Percentiles rank a stretch among this genome's conserved stretches.
phyloP scores from a whole-genome alignment of 1,140 invertebrate species.

The Ostrea denselamellosa region DNA sequence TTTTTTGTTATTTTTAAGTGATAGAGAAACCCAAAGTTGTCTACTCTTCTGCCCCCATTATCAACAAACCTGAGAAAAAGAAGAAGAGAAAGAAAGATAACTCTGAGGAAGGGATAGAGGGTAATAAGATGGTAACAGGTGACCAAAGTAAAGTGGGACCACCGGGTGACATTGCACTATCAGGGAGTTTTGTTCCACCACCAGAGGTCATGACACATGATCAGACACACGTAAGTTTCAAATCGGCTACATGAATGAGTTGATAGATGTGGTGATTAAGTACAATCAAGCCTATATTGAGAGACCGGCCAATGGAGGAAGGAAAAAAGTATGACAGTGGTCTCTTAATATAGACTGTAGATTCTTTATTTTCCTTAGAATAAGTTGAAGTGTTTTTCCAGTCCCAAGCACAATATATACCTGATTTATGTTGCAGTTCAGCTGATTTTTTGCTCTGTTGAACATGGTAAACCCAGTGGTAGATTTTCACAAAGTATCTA shows the following conservation, averaged over 20 bases:
- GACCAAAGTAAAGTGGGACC: constrained; percentile 6
- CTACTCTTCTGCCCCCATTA: constrained; percentile 72
- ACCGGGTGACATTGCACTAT: constrained; percentile 34
- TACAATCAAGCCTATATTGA: too few relatives aligned
- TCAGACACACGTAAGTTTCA: neutral
- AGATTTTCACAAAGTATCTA: too few relatives aligned
- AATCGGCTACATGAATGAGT: neutral
- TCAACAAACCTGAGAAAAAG: constrained; percentile 67
- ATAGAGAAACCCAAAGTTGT: constrained; percentile 75
- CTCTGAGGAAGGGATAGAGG: constrained; percentile 48
- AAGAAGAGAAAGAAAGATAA: constrained; percentile 82
- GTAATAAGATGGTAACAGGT: constrained; percentile 7
- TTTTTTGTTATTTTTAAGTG: neutral
- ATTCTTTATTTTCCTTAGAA: too few relatives aligned
- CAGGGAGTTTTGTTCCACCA: neutral
- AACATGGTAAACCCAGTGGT: too few relatives aligned
- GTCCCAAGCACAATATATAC: too few relatives aligned
- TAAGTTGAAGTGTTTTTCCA: too few relatives aligned
- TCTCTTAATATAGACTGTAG: too few relatives aligned
- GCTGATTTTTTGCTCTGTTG: too few relatives aligned
- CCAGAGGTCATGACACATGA: neutral
- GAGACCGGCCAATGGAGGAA: too few relatives aligned
- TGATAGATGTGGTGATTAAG: too few relatives aligned
- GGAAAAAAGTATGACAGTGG: neutral
- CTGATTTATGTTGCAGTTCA: too few relatives aligned